Evolutionary conservation across 2,113 vertebrate species (phyloP).

Genomic region (Podarcis muralis): DNA sequence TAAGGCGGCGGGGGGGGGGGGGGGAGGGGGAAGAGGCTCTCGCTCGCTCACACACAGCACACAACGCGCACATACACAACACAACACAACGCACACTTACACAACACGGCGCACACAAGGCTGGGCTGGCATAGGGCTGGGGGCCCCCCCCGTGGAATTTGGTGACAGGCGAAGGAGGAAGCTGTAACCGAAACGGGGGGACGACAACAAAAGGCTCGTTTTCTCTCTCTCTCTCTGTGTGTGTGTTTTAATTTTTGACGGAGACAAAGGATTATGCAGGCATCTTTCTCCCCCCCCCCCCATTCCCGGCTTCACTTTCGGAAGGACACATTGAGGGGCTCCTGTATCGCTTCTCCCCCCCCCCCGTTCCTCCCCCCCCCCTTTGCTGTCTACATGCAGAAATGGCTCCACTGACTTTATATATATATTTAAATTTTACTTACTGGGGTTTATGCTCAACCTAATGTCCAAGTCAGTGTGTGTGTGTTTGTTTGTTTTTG

Average conservation of each 20-base stretch:
- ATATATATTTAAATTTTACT: neutral
- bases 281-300: neutral
- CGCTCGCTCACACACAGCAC: neutral
- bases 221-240: neutral
- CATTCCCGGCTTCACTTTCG: neutral
- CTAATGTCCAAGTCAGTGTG: neutral
- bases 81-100: neutral
- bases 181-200: too few species aligned
- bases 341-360: neutral
- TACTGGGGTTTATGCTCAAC: neutral
- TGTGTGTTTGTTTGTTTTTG: neutral
- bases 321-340: neutral
- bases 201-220: slow-evolving; percentile 4
- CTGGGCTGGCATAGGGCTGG: neutral
- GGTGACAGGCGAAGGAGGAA: slow-evolving; percentile 3
- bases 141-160: neutral
- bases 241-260: neutral
- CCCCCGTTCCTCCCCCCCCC: neutral
- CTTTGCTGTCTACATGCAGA: neutral
- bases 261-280: neutral
- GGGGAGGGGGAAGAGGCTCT: slow-evolving; percentile 36
- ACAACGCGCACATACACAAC: neutral
- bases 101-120: neutral
- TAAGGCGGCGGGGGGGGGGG: slow-evolving; percentile 57
- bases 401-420: neutral